Conservation (phyloP, 2,113 vertebrate species). For the Galbula dea region DNA sequence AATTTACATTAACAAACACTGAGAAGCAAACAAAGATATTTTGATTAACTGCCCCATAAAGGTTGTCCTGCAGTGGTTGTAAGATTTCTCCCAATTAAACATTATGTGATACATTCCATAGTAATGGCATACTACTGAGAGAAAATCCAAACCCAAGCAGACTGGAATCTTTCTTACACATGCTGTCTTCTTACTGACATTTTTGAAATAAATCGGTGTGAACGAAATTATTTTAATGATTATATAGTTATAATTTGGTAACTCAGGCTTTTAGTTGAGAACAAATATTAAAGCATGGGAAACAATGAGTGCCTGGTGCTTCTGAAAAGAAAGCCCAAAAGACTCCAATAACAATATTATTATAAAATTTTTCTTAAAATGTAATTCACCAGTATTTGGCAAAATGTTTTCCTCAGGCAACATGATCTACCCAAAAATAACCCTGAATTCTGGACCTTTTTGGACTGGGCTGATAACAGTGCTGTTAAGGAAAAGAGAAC, state of each 20-base stretch:
- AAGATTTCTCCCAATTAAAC: slow-evolving; percentile 19
- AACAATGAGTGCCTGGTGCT: not conserved
- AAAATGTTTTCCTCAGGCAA: not conserved
- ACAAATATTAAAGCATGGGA: not conserved
- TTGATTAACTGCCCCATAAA: slow-evolving; percentile 6
- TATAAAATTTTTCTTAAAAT: not conserved
- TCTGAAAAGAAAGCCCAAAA: not conserved
- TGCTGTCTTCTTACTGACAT: not conserved
- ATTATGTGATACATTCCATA: not conserved
- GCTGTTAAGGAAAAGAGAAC: not conserved
- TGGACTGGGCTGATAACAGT: not conserved
- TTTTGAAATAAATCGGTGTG: not conserved
- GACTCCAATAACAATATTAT: not conserved
- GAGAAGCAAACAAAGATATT: not conserved
- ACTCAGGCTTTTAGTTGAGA: not conserved
- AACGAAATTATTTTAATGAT: not conserved
- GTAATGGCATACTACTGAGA: not conserved
- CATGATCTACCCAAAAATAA: not conserved
- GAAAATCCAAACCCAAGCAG: not conserved
- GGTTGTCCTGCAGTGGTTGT: not conserved
- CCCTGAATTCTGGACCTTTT: not conserved
- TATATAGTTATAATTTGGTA: not conserved
- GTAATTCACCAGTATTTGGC: not conserved
- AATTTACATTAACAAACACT: not conserved
- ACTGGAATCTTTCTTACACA: not conserved